Conservation (phyloP, 2,797 vertebrate genomes). For the Malurus leucopterus region DNA sequence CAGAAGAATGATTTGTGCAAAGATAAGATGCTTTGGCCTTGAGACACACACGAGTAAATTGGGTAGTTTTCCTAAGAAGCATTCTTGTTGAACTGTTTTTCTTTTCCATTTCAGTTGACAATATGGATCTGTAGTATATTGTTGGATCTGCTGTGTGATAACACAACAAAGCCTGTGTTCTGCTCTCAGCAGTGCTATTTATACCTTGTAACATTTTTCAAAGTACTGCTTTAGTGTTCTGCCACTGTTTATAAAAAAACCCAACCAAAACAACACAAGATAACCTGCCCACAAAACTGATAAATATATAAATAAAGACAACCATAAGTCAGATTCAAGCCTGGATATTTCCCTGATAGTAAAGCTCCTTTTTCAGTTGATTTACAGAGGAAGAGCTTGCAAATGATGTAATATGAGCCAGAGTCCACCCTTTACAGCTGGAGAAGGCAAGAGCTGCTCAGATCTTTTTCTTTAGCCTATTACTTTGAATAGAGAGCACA, state of each 20-base stretch:
- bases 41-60: conserved; percentile 56
- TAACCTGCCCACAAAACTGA: background rate
- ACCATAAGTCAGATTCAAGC: background rate
- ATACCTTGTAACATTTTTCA: conserved; percentile 38
- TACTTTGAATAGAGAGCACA: background rate
- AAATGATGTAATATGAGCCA: background rate
- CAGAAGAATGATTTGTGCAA: conserved; percentile 55
- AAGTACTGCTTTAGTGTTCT: conserved; percentile 20
- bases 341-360: background rate
- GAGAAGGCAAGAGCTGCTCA: background rate
- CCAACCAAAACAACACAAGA: background rate
- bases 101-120: conserved; percentile 55
- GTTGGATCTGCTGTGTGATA: conserved; percentile 54
- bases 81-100: conserved; percentile 55
- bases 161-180: conserved; percentile 52
- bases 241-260: background rate
- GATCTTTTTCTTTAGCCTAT: background rate
- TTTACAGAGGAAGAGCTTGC: background rate
- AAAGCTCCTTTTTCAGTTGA: background rate
- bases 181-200: conserved; percentile 42
- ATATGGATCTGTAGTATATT: conserved; percentile 54
- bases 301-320: background rate
- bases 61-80: conserved; percentile 59
- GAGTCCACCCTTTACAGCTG: background rate
- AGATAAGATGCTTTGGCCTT: conserved; percentile 54